Conservation (phyloP, 2,113 vertebrate genomes). For the Apus apus region DNA sequence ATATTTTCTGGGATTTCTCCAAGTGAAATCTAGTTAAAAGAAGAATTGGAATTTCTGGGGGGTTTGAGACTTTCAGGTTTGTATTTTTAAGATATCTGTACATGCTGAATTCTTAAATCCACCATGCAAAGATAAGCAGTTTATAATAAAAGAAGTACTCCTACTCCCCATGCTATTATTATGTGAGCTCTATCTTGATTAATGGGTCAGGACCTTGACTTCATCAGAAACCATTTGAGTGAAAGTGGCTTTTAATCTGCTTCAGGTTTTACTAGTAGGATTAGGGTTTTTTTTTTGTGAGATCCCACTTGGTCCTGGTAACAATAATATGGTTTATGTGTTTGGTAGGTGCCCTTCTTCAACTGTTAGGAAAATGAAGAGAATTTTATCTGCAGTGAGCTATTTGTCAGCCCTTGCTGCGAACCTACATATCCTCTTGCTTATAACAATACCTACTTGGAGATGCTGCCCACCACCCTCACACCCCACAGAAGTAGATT, state of each 20-base stretch:
- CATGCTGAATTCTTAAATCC: neutral
- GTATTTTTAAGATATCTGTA: neutral
- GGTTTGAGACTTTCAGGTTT: neutral
- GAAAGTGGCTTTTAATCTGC: neutral
- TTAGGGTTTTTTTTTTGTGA: fast-evolving
- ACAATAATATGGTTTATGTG: neutral
- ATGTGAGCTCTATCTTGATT: neutral
- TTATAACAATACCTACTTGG: neutral
- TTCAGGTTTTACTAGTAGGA: neutral
- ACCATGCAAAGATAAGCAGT: neutral
- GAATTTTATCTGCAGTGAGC: neutral
- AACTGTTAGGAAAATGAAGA: neutral
- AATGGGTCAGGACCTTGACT: neutral
- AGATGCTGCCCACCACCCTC: neutral
- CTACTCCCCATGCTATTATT: neutral
- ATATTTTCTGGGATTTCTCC: neutral
- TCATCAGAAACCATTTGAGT: neutral
- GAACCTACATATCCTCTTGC: neutral
- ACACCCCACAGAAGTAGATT: neutral
- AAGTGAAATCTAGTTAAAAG: neutral
- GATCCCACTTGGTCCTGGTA: neutral
- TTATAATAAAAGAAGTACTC: neutral
- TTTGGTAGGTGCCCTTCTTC: neutral
- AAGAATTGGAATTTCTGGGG: neutral
- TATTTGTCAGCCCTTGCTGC: neutral